A percentile compares a stretch with the other conserved stretches of the same genome.
These are phyloP conservation scores for Pemphredon lugubris DNA, from an alignment of 2,888 invertebrate species.

Conservation along the genomic window DNA sequence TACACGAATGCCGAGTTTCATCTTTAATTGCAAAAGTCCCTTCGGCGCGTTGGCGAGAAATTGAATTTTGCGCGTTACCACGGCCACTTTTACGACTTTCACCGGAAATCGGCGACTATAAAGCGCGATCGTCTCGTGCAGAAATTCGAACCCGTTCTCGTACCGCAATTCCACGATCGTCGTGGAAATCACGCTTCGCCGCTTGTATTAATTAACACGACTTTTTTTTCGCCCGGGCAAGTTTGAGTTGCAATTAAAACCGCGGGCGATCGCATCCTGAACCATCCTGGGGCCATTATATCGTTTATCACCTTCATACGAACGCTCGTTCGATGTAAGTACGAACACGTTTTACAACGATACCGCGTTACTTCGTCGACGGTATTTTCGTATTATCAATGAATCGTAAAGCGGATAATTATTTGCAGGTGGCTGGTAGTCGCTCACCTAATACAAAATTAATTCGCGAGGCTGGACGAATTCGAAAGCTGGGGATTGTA, in stretches of 20 bases:
- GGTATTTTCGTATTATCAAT: background rate
- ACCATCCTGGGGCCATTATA: background rate
- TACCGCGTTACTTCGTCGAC: background rate
- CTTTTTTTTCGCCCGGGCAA: background rate
- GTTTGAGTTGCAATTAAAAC: background rate
- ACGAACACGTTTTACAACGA: too few species aligned
- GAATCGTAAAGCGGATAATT: too few species aligned
- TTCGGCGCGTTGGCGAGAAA: background rate
- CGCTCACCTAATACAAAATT: conserved; percentile 27
- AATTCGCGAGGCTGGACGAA: conserved; percentile 26
- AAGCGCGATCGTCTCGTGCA: too few species aligned
- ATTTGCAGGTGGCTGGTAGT: conserved; percentile 7
- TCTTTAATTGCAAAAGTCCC: background rate
- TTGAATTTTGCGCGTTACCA: background rate
- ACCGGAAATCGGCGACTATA: conserved; percentile 2
- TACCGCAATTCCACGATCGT: background rate
- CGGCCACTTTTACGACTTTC: conserved; percentile 2
- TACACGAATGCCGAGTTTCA: too few species aligned
- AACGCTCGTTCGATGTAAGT: background rate
- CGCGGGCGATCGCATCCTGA: background rate
- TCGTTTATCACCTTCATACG: background rate
- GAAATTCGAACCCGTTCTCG: background rate
- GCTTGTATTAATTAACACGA: background rate
- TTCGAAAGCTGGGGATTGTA: conserved; percentile 9
- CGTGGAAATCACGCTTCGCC: background rate